These are phyloP conservation scores for Diplosoma virens DNA, from an alignment of 23 tunicate species.

Conservation along the genomic window DNA sequence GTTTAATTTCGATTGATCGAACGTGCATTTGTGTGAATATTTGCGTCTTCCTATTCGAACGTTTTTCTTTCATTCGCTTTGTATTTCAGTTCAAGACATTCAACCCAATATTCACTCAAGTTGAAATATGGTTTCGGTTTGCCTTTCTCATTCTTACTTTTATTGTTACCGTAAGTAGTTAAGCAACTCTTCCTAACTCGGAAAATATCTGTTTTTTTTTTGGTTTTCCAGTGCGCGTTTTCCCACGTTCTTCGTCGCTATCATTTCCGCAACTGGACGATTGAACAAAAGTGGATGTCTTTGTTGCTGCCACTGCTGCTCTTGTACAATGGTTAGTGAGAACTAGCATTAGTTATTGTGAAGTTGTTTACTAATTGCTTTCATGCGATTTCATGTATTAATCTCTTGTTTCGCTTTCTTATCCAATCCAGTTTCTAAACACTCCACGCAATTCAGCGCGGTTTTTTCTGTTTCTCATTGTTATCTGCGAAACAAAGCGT, in stretches of 20 bases:
- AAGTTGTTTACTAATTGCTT: too few species aligned
- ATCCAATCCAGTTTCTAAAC: too few species aligned
- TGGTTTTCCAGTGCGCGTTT: constrained; percentile 54
- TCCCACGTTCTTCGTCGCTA: constrained; percentile 68
- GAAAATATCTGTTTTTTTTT: background rate
- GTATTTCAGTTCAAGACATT: constrained; percentile 67
- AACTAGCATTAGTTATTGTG: too few species aligned
- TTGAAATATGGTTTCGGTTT: constrained; percentile 91
- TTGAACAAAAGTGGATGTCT: constrained; percentile 93
- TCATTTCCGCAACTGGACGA: constrained; percentile 85
- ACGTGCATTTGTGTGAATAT: too few species aligned
- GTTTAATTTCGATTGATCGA: too few species aligned
- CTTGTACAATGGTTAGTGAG: constrained; percentile 68
- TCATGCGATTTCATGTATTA: too few species aligned
- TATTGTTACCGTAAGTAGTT: constrained; percentile 68
- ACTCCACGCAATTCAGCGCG: too few species aligned
- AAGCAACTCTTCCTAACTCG: background rate
- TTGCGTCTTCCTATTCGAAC: too few species aligned
- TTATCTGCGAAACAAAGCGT: too few species aligned
- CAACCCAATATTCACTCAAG: constrained; percentile 87
- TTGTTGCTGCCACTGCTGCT: constrained; percentile 68
- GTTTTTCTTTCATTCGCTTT: too few species aligned
- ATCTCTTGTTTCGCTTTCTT: too few species aligned
- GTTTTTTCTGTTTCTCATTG: too few species aligned
- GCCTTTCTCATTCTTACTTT: constrained; percentile 69